Evolutionary conservation across 1,140 invertebrate species (phyloP), one percentile per base, ranked within the genome.

Genomic region (Caligus rogercresseyi): DNA sequence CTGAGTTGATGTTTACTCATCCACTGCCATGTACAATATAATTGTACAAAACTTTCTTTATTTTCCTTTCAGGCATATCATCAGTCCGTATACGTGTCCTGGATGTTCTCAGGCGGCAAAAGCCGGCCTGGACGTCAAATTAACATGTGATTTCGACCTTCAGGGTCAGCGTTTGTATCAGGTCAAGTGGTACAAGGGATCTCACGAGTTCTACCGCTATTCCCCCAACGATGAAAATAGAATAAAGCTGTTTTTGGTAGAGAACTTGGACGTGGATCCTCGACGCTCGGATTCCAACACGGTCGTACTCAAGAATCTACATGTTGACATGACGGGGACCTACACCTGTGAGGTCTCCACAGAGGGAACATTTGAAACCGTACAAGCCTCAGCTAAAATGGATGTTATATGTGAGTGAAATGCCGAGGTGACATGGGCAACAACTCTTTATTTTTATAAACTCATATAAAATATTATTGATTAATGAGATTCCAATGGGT

Each of bases 141-240:
- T 75, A 20, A 68, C 69, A 14, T 75, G 74, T 65, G 67, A 71
- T 51, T 74, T 71, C 64, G 72, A 75, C 67, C 61, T 75, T 60
- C 72, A 74, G 65, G 66, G 67, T 7, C 72, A 73, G 53, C 53
- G 65, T 23, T 64, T 75, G 24, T 74, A 75, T 64, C 72, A 72
- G 7, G 70, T 74, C 54, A 75, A 75, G 68, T 75, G 72, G 72
- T 74, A 74, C 66, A 72, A 72, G 64, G 68, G 69, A 15, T 64
- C 67, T 4, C 63, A 70, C 1, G 72, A 87, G 70, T 84, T 86
- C 73, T 85, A 83, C 72, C 74, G 82, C 65, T 85, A 78, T 69
- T 66, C 70, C 3, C 71, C 71, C 0, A 78, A 81, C 63, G 82
- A 84, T 25, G 20, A 31, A 26, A 25, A 26, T 11, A 53, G 20